Evolutionary conservation across 2,888 invertebrate genomes (phyloP).

Genomic region (Xanthia togata): DNA sequence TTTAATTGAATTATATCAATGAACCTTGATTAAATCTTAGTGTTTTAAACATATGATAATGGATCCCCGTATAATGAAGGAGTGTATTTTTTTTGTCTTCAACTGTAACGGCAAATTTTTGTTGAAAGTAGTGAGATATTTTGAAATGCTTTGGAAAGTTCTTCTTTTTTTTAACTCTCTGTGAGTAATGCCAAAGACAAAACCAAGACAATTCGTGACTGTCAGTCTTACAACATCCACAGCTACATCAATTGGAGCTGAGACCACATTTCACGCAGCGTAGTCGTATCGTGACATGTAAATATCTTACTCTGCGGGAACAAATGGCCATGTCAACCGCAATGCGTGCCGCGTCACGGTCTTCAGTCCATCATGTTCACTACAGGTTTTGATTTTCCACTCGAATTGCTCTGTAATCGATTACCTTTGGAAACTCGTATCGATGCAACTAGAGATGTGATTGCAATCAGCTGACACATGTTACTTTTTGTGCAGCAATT

Average conservation of each 20-base stretch:
- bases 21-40: neutral
- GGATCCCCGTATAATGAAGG: neutral
- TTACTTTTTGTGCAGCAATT: neutral
- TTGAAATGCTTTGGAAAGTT: neutral
- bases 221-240: neutral
- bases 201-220: neutral
- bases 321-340: conserved; percentile 78
- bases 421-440: conserved; percentile 50
- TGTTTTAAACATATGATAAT: neutral
- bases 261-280: conserved; percentile 26
- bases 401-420: conserved; percentile 65
- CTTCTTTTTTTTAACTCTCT: neutral
- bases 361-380: conserved; percentile 73
- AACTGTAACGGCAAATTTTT: neutral
- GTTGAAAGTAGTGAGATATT: neutral
- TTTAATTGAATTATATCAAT: neutral
- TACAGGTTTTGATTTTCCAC: conserved; percentile 72
- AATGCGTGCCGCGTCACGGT: conserved; percentile 77
- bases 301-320: conserved; percentile 61
- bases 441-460: conserved; percentile 48
- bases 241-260: neutral
- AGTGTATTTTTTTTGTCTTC: neutral
- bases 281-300: conserved; percentile 46
- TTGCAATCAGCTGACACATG: conserved; percentile 13
- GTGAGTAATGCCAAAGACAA: neutral